Evolutionary conservation across 2,797 vertebrate genomes (phyloP), one percentile per base, ranked within the genome.

Genomic region (Pipistrellus pygmaeus): DNA sequence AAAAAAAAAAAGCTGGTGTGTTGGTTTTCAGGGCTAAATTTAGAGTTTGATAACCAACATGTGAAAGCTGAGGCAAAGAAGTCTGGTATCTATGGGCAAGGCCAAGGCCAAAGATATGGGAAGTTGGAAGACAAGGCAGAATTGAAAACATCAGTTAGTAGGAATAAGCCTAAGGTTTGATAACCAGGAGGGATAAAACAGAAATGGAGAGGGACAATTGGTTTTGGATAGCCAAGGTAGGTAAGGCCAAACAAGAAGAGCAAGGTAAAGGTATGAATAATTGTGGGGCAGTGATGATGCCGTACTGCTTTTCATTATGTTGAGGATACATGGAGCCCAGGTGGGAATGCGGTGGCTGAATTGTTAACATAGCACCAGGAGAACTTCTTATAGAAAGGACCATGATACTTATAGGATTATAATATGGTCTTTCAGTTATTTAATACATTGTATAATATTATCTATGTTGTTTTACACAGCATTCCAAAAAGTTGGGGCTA

Each of bases 381-480:
- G 30, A 88, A 21, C 71, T 92, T 86, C 48, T 93, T 72, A 68
- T 15, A 69, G 84, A 75, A 78, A 62, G 35, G 66, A 69, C 23
- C 4, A 8, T 46, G 17, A 23, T 80, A 20, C 48, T 91, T 75
- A 75, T 30, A 76, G 91, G 41, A 60, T 85, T 8, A 32, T 57
- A 64, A 80, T 94, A 38, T 18, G 53, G 6, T 71, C 38, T 57
- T 86, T 92, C 66, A 60, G 41, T 18, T 95, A 6, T 75, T 93
- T 90, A 84, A 92, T 25, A 32, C 11, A 68, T 46, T 89, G 3
- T 64, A 3, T 93, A 89, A 84, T 96, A 77, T 14, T 85, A 57
- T 83, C 5, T 83, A 48, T 96, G 13, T 96, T 91, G 21, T 96
- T 95, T 95, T 90, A 83, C 23, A 60, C 84, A 97, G 44, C 41